phyloP scores from a whole-genome alignment of 2,888 invertebrate genomes.

The Pterobdella sp. region DNA sequence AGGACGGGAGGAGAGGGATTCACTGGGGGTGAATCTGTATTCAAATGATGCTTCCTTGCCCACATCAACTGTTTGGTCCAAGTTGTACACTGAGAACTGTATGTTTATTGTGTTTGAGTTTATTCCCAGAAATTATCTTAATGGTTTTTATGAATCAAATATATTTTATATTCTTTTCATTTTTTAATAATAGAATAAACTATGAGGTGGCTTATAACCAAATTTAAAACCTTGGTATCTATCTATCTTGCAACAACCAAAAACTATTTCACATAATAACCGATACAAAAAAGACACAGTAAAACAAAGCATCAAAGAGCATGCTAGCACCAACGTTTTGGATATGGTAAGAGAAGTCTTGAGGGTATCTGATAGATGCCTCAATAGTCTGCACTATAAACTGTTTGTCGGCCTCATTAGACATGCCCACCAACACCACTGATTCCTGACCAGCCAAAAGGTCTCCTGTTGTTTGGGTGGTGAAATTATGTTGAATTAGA shows the following conservation, averaged over 20 bases:
- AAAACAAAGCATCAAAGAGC: no score
- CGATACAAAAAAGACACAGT: no score
- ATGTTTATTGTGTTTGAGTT: no score
- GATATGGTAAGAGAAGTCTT: slow-evolving; percentile 95
- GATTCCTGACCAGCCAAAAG: slow-evolving; percentile 83
- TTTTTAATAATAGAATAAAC: background rate
- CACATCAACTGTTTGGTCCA: slow-evolving; percentile 78
- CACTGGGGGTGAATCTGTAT: slow-evolving; percentile 88
- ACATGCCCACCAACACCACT: slow-evolving; percentile 89
- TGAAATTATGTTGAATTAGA: background rate
- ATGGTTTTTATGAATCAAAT: no score
- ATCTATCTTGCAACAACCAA: no score
- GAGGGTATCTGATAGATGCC: slow-evolving; percentile 94
- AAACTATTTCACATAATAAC: background rate
- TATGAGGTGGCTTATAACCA: no score
- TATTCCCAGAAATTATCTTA: no score
- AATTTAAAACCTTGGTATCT: no score
- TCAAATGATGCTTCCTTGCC: slow-evolving; percentile 86
- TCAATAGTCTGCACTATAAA: slow-evolving; percentile 86
- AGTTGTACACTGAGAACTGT: slow-evolving; percentile 76
- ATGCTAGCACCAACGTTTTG: slow-evolving; percentile 76
- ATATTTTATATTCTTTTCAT: no score
- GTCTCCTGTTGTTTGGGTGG: slow-evolving; percentile 56
- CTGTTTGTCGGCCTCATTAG: slow-evolving; percentile 78
- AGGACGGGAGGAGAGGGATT: slow-evolving; percentile 90